Conservation (phyloP, 2,797 vertebrate species). For the Myotis daubentonii region DNA sequence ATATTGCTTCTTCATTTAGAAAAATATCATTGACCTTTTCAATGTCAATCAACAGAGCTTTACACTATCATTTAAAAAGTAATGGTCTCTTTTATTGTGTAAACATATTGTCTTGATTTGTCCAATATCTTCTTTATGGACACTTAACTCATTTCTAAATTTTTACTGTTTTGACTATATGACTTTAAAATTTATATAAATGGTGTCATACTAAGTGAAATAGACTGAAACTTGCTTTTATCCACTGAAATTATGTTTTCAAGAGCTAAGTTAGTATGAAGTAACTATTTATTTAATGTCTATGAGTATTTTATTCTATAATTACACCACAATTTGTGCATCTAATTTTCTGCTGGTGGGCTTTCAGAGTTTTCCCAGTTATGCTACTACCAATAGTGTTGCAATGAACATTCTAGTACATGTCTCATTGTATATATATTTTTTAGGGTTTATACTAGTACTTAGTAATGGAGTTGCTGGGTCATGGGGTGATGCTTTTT, state of each 20-base stretch:
- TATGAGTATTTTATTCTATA: not conserved
- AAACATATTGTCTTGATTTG: not conserved
- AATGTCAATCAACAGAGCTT: not conserved
- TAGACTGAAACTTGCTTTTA: not conserved
- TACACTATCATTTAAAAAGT: not conserved
- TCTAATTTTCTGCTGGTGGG: not conserved
- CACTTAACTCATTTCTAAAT: not conserved
- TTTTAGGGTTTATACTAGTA: conserved; percentile 21
- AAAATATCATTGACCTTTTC: conserved; percentile 1
- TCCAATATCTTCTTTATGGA: not conserved
- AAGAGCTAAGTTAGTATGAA: not conserved
- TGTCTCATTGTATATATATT: not conserved
- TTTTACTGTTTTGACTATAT: not conserved
- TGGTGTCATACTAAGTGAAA: not conserved
- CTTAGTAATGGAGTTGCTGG: not conserved
- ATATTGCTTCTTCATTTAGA: not conserved
- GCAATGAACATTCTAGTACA: not conserved
- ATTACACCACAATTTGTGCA: not conserved
- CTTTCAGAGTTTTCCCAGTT: not conserved
- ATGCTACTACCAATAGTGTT: not conserved
- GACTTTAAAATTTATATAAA: not conserved
- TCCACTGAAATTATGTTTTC: not conserved
- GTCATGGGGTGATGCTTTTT: not conserved
- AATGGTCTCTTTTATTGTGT: not conserved
- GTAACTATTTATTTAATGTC: not conserved